phyloP scores from a whole-genome alignment of 2,113 vertebrate genomes.

The Lampris megalopsis region DNA sequence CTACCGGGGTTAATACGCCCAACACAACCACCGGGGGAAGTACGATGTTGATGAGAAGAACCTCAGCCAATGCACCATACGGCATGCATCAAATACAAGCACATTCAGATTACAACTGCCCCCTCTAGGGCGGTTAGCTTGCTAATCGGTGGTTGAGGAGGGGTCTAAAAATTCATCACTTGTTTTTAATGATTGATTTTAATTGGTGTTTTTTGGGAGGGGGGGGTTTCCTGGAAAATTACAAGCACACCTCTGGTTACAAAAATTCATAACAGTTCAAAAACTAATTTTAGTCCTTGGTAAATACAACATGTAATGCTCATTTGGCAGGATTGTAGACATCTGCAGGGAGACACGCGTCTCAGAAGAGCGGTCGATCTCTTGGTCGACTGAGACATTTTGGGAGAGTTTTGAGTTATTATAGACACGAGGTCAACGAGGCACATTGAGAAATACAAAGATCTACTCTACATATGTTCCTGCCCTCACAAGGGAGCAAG shows the following conservation, averaged over 20 bases:
- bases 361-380: neutral
- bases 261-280: conserved; percentile 7
- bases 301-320: conserved; percentile 3
- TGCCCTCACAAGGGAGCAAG: conserved; percentile 57
- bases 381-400: conserved; percentile 21
- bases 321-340: conserved; percentile 22
- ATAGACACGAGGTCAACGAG: conserved; percentile 11
- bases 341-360: conserved; percentile 1
- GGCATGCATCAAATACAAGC: conserved; percentile 65
- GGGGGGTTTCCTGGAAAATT: conserved; percentile 22
- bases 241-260: conserved; percentile 38
- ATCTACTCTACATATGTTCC: conserved; percentile 26
- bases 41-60: conserved; percentile 38
- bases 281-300: conserved; percentile 7
- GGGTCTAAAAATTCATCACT: conserved; percentile 23
- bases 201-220: conserved; percentile 35
- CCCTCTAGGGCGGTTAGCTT: conserved; percentile 23
- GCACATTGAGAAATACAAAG: conserved; percentile 30
- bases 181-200: conserved; percentile 35
- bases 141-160: conserved; percentile 20
- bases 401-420: conserved; percentile 14
- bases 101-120: conserved; percentile 62
- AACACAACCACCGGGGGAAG: conserved; percentile 35
- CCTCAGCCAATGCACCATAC: conserved; percentile 50
- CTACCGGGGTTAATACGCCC: neutral